Conservation (phyloP, 2,888 invertebrate genomes). For the Nipponacmea schrenckii region DNA sequence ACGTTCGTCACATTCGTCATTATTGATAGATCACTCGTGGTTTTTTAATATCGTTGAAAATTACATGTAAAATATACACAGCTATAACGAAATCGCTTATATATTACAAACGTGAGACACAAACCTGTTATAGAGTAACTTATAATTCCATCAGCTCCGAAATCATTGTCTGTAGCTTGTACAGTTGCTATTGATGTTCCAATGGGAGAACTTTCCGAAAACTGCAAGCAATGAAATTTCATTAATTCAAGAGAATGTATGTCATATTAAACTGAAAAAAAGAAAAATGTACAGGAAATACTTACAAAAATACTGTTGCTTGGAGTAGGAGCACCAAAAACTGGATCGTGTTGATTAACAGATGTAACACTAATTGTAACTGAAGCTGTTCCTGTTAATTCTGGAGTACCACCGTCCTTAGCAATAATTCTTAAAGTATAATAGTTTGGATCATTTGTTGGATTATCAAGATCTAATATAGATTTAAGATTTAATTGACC, state of each 20-base stretch:
- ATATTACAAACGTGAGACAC: no score
- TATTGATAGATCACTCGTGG: no score
- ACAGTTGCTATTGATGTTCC: constrained; percentile 41
- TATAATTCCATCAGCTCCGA: constrained; percentile 42
- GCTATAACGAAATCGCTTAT: no score
- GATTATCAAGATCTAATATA: constrained; percentile 21
- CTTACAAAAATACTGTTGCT: background rate
- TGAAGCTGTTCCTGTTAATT: constrained; percentile 20
- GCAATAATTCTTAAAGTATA: constrained; percentile 35
- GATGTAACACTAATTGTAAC: constrained; percentile 24
- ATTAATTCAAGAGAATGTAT: background rate
- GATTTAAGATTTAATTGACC: constrained; percentile 33
- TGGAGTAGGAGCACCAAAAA: constrained; percentile 10
- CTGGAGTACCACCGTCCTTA: constrained; percentile 22
- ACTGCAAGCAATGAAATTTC: constrained; percentile 21
- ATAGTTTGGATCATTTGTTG: constrained; percentile 30
- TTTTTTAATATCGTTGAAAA: no score
- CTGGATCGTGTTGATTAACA: constrained; percentile 30
- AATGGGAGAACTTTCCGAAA: constrained; percentile 34
- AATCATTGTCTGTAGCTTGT: constrained; percentile 50
- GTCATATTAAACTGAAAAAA: background rate
- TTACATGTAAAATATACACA: no score
- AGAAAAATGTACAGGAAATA: no score
- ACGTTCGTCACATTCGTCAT: no score
- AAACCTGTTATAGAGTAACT: constrained; percentile 42